Conservation (phyloP, 2,888 invertebrate species). For the Ennomos fuscantarius region DNA sequence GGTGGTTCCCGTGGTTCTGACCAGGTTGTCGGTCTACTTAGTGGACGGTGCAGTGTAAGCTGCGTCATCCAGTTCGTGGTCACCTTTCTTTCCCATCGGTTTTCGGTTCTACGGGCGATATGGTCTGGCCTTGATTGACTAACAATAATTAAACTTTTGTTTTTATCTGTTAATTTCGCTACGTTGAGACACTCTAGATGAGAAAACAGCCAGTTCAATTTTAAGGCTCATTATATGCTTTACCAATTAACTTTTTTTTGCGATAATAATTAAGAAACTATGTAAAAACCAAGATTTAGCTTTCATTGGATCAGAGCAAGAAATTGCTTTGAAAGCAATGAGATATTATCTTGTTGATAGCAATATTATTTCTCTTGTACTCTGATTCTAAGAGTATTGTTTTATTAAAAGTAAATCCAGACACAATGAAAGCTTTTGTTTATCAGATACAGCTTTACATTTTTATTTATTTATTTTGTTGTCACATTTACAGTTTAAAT, state of each 20-base stretch:
- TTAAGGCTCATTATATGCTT: conserved; percentile 27
- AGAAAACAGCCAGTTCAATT: conserved; percentile 23
- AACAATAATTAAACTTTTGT: conserved; percentile 18
- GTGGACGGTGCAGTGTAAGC: too few species aligned
- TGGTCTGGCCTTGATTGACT: not conserved
- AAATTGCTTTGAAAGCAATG: not conserved
- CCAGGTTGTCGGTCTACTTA: too few species aligned
- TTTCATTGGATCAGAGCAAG: not conserved
- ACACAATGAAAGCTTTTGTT: too few species aligned
- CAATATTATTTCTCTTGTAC: too few species aligned
- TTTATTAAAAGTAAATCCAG: too few species aligned
- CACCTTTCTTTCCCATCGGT: too few species aligned
- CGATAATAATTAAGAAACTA: conserved; percentile 13
- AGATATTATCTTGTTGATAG: too few species aligned
- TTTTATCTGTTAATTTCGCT: conserved; percentile 22
- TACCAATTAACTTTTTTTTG: conserved; percentile 24
- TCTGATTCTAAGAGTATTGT: too few species aligned
- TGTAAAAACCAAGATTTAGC: not conserved
- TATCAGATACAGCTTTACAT: too few species aligned
- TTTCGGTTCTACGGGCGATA: too few species aligned
- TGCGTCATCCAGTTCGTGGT: too few species aligned
- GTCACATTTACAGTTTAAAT: not conserved
- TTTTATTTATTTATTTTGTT: not conserved
- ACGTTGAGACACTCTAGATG: conserved; percentile 27
- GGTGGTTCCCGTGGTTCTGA: too few species aligned